These are phyloP conservation scores for Stomorhina lunata DNA, from an alignment of 2,888 invertebrate genomes.

Conservation along the genomic window DNA sequence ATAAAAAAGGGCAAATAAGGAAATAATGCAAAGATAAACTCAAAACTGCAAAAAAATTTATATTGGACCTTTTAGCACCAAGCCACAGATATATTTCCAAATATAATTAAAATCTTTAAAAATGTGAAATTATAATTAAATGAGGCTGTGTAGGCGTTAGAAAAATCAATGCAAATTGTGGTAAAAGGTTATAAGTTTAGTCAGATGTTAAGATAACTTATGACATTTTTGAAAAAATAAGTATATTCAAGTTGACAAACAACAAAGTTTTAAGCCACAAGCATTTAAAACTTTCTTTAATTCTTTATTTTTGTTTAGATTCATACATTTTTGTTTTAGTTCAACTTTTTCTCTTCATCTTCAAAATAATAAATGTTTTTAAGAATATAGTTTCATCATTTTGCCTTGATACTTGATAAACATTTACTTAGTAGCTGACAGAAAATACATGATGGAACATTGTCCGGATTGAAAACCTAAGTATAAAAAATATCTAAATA, in stretches of 20 bases:
- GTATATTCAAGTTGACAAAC: not conserved
- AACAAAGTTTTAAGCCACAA: slow-evolving; percentile 1
- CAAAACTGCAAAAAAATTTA: too few species aligned
- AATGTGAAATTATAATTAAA: too few species aligned
- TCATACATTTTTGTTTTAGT: not conserved
- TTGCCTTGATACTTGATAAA: slow-evolving; percentile 28
- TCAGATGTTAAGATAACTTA: not conserved
- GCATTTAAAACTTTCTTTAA: not conserved
- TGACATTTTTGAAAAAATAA: too few species aligned
- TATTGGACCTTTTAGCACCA: too few species aligned
- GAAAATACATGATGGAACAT: slow-evolving; percentile 30
- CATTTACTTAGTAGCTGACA: too few species aligned
- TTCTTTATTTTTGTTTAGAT: not conserved
- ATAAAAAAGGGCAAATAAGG: too few species aligned
- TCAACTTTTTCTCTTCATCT: slow-evolving; percentile 53
- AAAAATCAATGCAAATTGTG: too few species aligned
- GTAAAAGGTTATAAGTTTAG: not conserved
- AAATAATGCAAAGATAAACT: too few species aligned
- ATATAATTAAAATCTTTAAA: too few species aligned
- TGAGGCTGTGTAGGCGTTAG: too few species aligned
- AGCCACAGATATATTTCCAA: too few species aligned
- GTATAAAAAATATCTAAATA: slow-evolving; percentile 3
- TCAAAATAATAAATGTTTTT: not conserved
- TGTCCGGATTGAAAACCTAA: not conserved
- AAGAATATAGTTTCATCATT: slow-evolving; percentile 40